Conservation (phyloP, 1,140 invertebrate genomes). For the Cyclargus thomasi region DNA sequence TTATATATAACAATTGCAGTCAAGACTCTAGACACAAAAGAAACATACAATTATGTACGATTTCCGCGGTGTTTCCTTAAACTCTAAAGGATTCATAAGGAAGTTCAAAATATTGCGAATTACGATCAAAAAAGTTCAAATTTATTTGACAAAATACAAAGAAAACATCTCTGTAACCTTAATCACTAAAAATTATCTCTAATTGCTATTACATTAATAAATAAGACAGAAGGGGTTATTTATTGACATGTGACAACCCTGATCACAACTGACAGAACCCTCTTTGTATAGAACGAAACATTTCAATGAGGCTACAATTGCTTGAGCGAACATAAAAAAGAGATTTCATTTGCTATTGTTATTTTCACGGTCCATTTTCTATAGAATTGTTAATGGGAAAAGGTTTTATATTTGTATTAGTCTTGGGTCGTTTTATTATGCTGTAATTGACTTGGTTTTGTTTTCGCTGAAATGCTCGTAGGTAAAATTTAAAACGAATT, state of each 20-base stretch:
- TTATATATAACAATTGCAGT: no score
- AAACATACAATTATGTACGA: no score
- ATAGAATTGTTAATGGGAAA: slow-evolving; percentile 54
- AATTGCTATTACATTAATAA: not conserved
- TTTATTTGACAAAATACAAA: not conserved
- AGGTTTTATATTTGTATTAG: slow-evolving; percentile 57
- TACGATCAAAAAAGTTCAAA: not conserved
- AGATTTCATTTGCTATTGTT: slow-evolving; percentile 68
- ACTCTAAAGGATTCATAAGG: no score
- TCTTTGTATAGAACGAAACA: slow-evolving; percentile 65
- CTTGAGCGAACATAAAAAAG: slow-evolving; percentile 58
- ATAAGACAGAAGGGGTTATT: not conserved
- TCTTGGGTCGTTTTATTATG: slow-evolving; percentile 45
- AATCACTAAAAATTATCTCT: not conserved
- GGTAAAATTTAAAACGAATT: no score
- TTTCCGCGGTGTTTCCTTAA: no score
- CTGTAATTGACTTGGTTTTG: not conserved
- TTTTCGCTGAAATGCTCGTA: not conserved
- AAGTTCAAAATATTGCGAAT: no score
- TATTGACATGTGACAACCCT: slow-evolving; percentile 35
- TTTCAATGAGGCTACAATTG: slow-evolving; percentile 67
- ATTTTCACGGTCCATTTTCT: slow-evolving; percentile 64
- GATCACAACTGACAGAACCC: slow-evolving; percentile 62
- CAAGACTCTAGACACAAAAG: no score
- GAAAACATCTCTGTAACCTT: not conserved